These are phyloP conservation scores for Apis dorsata DNA, from an alignment of 1,140 invertebrate species.

Conservation along the genomic window DNA sequence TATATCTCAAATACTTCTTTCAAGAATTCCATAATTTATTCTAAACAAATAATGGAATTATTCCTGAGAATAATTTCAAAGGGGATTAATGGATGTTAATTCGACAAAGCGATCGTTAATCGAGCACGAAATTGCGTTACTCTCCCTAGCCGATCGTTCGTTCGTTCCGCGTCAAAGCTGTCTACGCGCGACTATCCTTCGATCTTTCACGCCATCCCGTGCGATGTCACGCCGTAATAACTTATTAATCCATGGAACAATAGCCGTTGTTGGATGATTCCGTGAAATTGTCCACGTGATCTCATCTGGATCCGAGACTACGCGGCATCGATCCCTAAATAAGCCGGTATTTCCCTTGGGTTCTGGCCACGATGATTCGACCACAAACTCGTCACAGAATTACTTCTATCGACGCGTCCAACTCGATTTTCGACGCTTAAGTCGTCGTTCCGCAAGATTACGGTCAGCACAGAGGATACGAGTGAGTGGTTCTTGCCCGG, in stretches of 20 bases:
- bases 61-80: no score
- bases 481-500: not conserved
- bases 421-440: conserved; percentile 50
- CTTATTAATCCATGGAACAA: conserved; percentile 71
- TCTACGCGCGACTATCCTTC: not conserved
- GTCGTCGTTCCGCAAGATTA: conserved; percentile 18
- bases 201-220: not conserved
- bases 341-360: conserved; percentile 71
- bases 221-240: conserved; percentile 52
- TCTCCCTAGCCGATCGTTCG: not conserved
- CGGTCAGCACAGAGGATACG: not conserved
- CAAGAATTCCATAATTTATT: not conserved
- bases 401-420: conserved; percentile 43
- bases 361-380: conserved; percentile 69
- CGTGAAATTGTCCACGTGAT: conserved; percentile 33
- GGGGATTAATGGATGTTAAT: not conserved
- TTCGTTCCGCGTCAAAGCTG: not conserved
- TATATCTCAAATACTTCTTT: no score
- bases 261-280: conserved; percentile 68
- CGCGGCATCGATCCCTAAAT: conserved; percentile 68
- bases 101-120: not conserved
- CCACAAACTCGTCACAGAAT: conserved; percentile 34
- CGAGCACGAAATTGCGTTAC: not conserved
- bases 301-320: conserved; percentile 61
- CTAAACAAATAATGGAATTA: not conserved